Evolutionary conservation across 2,888 invertebrate species (phyloP).

Genomic region (Andricus quercusramuli): DNA sequence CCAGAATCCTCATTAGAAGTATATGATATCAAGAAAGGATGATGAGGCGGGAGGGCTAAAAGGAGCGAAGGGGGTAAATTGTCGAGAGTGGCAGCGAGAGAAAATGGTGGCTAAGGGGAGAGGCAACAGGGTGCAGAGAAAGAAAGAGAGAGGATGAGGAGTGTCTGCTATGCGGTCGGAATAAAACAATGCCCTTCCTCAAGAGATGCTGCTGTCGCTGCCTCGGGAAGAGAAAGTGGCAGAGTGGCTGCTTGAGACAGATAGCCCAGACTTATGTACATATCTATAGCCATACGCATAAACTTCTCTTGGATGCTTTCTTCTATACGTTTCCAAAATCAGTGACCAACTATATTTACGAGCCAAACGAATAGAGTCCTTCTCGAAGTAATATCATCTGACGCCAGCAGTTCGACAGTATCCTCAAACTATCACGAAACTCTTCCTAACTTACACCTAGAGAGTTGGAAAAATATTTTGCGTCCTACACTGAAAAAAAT

Average conservation of each 20-base stretch:
- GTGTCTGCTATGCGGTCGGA: constrained; percentile 77
- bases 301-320: constrained; percentile 23
- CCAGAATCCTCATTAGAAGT: not conserved
- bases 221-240: constrained; percentile 60
- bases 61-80: constrained; percentile 70
- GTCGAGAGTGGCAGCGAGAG: constrained; percentile 72
- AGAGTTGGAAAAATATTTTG: not conserved
- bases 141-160: constrained; percentile 67
- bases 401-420: not conserved
- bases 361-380: constrained; percentile 27
- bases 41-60: constrained; percentile 61
- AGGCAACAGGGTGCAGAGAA: constrained; percentile 55
- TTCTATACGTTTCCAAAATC: constrained; percentile 40
- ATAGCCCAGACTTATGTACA: constrained; percentile 65
- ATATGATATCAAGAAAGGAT: constrained; percentile 69
- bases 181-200: constrained; percentile 76
- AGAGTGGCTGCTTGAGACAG: constrained; percentile 76
- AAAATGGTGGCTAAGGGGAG: constrained; percentile 60
- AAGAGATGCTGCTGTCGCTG: constrained; percentile 70
- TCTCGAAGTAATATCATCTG: constrained; percentile 1
- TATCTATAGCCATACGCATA: constrained; percentile 48
- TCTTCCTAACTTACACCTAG: not conserved
- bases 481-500: not conserved
- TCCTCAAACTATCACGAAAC: not conserved
- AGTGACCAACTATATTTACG: constrained; percentile 25